Base-by-base conservation (phyloP, 1,140 invertebrate genomes). In the Bacillus rossius region DNA sequence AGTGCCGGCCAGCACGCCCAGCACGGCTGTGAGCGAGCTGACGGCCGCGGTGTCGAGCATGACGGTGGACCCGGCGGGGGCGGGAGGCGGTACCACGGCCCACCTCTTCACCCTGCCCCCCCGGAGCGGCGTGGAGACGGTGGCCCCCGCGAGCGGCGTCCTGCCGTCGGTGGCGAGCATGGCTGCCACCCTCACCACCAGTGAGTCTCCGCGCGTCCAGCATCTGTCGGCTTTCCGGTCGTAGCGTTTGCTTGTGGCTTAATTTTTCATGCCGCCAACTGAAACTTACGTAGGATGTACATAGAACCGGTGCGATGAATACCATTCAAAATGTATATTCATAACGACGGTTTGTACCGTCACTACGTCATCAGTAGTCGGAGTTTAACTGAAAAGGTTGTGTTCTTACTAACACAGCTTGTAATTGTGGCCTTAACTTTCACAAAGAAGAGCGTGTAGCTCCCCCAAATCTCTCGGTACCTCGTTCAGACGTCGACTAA, bases 161-260 rank as follows among this genome's bases (percentile, higher is more conserved):
- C 56, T 65, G 52, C 63, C 65, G 19, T 67, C 64, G 26, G 54
- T 65, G 22, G 60, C 58, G 13, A 54, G 57, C 40, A 57, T 58
- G 13, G 56, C 60, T 38, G 59, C 61, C 17, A 56, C 62, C 19
- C 40, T 65, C 3, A 55, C 60, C 50, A 59, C 64, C 48, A 57
- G 64, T 64, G 43, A 61, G 61, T 55, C 45, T n/a, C 22, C 14
- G n/a, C n/a, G n/a, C n/a, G n/a, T n/a, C n/a, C n/a, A n/a, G n/a
- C n/a, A n/a, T n/a, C n/a, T n/a, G n/a, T n/a, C n/a, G n/a, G n/a
- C n/a, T n/a, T n/a, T n/a, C n/a, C n/a, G n/a, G n/a, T n/a, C n/a
- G n/a, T n/a, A n/a, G n/a, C n/a, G n/a, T 57, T 13, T 8, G 34
- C n/a, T 38, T 60, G 23, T 23, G 26, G 48, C 34, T 13, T 48